Conservation (phyloP, 1,140 invertebrate genomes). For the Lycorma delicatula region DNA sequence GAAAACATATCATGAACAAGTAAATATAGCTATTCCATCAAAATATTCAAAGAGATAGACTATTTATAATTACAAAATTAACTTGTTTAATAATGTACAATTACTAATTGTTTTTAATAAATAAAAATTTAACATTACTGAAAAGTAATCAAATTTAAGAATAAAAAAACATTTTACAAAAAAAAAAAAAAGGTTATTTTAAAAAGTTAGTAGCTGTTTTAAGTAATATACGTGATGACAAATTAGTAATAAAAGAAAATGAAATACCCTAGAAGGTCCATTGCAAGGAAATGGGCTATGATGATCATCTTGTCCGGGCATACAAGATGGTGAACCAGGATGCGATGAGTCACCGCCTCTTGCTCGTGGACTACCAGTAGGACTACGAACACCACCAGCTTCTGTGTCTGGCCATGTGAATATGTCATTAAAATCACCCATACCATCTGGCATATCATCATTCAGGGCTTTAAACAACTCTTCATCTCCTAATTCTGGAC, state of each 20-base stretch:
- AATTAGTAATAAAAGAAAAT: neutral
- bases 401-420: slow-evolving; percentile 50
- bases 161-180: too few species aligned
- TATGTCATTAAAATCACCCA: slow-evolving; percentile 60
- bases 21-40: too few species aligned
- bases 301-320: slow-evolving; percentile 44
- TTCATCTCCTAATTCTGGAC: slow-evolving; percentile 64
- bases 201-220: too few species aligned
- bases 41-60: too few species aligned
- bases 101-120: too few species aligned
- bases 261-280: slow-evolving; percentile 38
- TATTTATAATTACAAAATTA: too few species aligned
- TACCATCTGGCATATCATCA: slow-evolving; percentile 64
- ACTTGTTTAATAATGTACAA: too few species aligned
- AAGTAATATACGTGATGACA: neutral
- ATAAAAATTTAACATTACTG: too few species aligned
- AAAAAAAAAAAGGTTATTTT: too few species aligned
- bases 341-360: slow-evolving; percentile 37
- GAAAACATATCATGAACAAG: too few species aligned
- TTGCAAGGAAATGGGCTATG: slow-evolving; percentile 52
- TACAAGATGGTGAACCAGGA: slow-evolving; percentile 51
- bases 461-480: slow-evolving; percentile 58
- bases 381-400: slow-evolving; percentile 49
- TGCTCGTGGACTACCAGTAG: slow-evolving; percentile 44
- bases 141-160: too few species aligned